Conservation (phyloP, 2,888 invertebrate genomes). For the Dolichomitus sp. region DNA sequence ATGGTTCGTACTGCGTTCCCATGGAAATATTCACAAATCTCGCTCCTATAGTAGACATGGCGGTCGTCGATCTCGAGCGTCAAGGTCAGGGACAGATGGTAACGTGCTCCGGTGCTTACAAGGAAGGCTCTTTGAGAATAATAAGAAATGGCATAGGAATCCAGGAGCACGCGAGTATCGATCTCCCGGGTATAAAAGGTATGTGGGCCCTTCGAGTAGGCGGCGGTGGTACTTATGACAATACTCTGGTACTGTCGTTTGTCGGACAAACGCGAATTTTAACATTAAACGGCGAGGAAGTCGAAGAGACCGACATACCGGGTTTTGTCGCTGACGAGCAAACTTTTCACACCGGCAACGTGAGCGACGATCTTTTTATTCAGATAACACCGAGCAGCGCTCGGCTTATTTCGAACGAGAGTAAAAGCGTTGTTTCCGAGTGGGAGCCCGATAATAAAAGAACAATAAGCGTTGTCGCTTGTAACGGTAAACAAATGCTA, state of each 20-base stretch:
- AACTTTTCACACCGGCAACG: constrained; percentile 98
- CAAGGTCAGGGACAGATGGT: constrained; percentile 99
- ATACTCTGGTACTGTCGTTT: constrained; percentile 97
- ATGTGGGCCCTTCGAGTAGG: constrained; percentile 98
- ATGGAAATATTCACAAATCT: constrained; percentile 99
- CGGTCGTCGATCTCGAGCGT: constrained; percentile 97
- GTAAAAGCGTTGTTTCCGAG: constrained; percentile 90
- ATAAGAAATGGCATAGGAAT: constrained; percentile 99
- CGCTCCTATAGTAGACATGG: constrained; percentile 99
- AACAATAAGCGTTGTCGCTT: constrained; percentile 95
- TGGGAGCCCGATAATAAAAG: constrained; percentile 91
- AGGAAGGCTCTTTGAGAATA: constrained; percentile 98
- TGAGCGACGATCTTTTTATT: constrained; percentile 93
- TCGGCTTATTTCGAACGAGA: constrained; percentile 90
- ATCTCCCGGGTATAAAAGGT: constrained; percentile 98
- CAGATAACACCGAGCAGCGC: constrained; percentile 92
- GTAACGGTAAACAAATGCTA: constrained; percentile 92
- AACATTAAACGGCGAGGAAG: constrained; percentile 97
- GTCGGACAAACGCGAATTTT: constrained; percentile 98
- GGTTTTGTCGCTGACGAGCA: constrained; percentile 97
- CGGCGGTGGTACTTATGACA: constrained; percentile 90
- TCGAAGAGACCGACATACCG: constrained; percentile 98
- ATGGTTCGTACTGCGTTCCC: constrained; percentile 95
- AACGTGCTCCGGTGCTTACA: constrained; percentile 98
- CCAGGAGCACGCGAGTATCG: constrained; percentile 99